Evolutionary conservation across 2,113 vertebrate genomes (phyloP).

Genomic region (Ahaetulla prasina): DNA sequence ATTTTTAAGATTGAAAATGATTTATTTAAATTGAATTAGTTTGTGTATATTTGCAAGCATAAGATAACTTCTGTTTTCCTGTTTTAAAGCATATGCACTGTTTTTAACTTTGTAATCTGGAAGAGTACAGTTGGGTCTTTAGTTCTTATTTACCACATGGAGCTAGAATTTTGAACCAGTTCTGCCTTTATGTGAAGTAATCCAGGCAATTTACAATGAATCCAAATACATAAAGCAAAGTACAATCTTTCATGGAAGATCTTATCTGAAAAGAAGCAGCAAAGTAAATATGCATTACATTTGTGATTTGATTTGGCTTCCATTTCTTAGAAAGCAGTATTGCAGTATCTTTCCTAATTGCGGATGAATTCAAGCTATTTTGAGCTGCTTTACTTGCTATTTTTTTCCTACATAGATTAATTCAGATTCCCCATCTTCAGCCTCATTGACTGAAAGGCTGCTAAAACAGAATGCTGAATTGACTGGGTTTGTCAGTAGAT

Average conservation of each 20-base stretch:
- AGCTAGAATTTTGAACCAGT: background rate
- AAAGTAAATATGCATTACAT: background rate
- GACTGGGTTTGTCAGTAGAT: conserved; percentile 85
- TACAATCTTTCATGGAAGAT: background rate
- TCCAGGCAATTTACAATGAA: background rate
- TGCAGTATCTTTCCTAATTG: background rate
- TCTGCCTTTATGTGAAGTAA: background rate
- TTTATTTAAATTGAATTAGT: background rate
- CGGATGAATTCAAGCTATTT: background rate
- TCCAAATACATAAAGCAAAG: background rate
- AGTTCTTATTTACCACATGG: background rate
- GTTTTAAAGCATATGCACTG: background rate
- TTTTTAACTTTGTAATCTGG: background rate
- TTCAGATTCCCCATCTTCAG: conserved; percentile 61
- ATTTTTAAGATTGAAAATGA: background rate
- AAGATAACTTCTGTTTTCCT: background rate
- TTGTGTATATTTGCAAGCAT: conserved; percentile 2
- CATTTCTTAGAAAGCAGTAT: rapidly evolving
- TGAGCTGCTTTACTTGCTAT: background rate
- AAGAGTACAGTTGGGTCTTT: background rate
- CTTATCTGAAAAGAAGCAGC: background rate
- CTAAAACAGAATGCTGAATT: conserved; percentile 91
- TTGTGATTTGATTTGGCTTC: background rate
- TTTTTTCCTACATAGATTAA: conserved; percentile 61
- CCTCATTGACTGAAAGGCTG: conserved; percentile 81